Base-by-base conservation (phyloP, 1,140 invertebrate genomes). In the Euglossa dilemma region DNA sequence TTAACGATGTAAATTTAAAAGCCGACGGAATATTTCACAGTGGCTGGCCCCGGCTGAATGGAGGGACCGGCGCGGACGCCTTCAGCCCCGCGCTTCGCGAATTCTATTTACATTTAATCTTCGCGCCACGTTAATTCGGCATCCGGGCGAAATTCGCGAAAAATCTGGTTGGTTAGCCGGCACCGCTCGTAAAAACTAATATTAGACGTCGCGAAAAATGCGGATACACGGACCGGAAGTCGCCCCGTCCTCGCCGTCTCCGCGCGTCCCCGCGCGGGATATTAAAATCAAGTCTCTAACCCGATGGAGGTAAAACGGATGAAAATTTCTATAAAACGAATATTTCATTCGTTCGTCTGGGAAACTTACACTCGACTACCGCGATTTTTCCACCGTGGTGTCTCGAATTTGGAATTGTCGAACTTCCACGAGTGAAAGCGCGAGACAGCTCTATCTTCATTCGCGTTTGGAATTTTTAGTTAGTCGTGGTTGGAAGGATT, bases 61-160 rank as follows among this genome's bases (percentile, higher is more conserved):
- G 52, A 63, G 52, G 54, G 11, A 47, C 18, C 20, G 7, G 70
- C 45, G 28, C 59, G 73, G 23, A 12, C 71, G 23, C 36, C 52
- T 45, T 36, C 71, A 57, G 8, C 43, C 16, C 11, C 43, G 36
- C 50, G 69, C 64, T 59, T 54, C 36, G 70, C 78, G 84, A 85
- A 88, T 87, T 87, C 85, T 88, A 88, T 88, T 87, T 88, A 87
- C 78, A 88, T 87, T 88, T 88, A 85, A 88, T 88, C 83, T 85
- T 77, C 81, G 52, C 74, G 73, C 80, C 77, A 59, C 78, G 83
- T 87, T 88, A 87, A 87, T 88, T 76, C 83, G 76, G 77, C 85
- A 72, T 85, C 83, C 67, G 63, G 9, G 78, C 47, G 61, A 85
- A 88, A 88, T 88, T 87, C 74, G 83, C 71, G 64, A 80, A 80